phyloP scores from a whole-genome alignment of 2,888 invertebrate genomes.

The Lysandra bellargus region DNA sequence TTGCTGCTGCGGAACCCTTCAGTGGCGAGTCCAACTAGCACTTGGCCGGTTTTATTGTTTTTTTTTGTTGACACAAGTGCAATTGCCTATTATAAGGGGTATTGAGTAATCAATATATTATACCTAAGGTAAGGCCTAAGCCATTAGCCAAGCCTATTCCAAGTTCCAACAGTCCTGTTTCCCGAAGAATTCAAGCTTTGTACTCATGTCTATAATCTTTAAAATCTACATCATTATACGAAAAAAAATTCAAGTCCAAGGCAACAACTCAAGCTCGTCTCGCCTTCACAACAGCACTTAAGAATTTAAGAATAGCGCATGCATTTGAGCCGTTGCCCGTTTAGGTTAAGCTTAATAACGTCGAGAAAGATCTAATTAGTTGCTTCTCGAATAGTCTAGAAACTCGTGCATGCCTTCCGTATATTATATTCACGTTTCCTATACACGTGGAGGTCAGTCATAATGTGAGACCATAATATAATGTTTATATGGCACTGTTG shows the following conservation, averaged over 20 bases:
- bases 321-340: background rate
- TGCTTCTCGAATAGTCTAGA: background rate
- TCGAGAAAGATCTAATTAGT: background rate
- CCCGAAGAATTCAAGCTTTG: no score
- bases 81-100: no score
- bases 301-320: background rate
- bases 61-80: no score
- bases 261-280: background rate
- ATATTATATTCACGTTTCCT: background rate
- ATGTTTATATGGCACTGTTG: constrained; percentile 17
- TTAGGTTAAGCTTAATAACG: background rate
- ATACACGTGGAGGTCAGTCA: constrained; percentile 1
- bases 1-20: no score
- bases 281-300: constrained; percentile 10
- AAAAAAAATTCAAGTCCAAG: constrained; percentile 16
- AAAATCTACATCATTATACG: background rate
- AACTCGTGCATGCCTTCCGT: constrained; percentile 13
- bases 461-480: background rate
- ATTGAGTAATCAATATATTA: no score
- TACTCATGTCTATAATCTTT: no score
- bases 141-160: no score
- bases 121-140: no score
- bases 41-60: no score
- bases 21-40: no score
- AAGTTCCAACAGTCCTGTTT: no score